A percentile compares a stretch with the other conserved stretches of the same genome.
Evolutionary conservation across 2,113 vertebrate species (phyloP).

Genomic region (Cygnus atratus): DNA sequence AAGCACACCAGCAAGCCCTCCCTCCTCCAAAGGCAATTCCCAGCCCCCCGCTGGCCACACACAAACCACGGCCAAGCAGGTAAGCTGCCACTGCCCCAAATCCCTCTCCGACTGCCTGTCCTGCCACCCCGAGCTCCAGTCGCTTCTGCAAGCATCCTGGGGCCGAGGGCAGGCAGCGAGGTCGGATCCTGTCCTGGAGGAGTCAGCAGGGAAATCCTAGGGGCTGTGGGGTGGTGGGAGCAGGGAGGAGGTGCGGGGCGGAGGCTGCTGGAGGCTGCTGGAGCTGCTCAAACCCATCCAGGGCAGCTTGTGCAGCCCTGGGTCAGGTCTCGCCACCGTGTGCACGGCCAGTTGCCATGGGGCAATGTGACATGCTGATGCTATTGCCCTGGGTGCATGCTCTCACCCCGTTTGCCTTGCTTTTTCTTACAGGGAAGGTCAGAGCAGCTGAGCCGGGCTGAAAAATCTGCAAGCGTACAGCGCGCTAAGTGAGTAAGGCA

Average conservation of each 20-base stretch:
- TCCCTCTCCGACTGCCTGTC: too few species aligned
- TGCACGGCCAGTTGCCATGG: not conserved
- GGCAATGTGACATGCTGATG: fast-evolving
- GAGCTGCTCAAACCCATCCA: too few species aligned
- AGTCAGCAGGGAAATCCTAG: too few species aligned
- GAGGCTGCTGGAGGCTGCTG: too few species aligned
- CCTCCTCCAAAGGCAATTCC: slow-evolving; percentile 1
- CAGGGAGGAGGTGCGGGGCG: too few species aligned
- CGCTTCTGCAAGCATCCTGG: not conserved
- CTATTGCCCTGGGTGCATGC: fast-evolving
- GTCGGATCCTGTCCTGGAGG: too few species aligned
- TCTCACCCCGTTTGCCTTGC: fast-evolving
- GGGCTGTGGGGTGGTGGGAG: too few species aligned
- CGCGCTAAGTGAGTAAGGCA: not conserved
- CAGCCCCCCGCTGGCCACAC: not conserved
- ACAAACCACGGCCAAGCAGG: not conserved
- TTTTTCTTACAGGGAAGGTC: not conserved
- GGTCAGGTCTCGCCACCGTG: too few species aligned
- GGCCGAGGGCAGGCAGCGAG: too few species aligned
- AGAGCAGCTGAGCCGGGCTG: fast-evolving
- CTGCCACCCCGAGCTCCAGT: not conserved
- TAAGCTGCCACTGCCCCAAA: not conserved
- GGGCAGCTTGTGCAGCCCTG: too few species aligned
- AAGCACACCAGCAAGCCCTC: slow-evolving; percentile 31
- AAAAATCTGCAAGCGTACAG: not conserved